Base-by-base conservation (phyloP, 1,140 invertebrate genomes). In the Sarcophaga peregrina region DNA sequence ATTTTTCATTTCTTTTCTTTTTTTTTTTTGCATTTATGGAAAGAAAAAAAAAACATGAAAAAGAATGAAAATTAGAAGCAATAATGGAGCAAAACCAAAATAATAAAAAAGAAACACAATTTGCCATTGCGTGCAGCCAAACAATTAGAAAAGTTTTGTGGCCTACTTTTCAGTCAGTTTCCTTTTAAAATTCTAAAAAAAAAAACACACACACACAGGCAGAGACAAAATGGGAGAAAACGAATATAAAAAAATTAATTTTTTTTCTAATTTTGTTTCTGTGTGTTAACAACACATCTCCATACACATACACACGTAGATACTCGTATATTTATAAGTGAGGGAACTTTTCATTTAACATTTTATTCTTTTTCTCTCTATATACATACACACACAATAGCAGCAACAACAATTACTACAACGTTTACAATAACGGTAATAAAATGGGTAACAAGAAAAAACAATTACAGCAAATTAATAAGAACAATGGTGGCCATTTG, bases 131-230 rank as follows among this genome's bases (percentile, higher is more conserved):
- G 76, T 80, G 76, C 37, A 50, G 48, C 76, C 62, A 80, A 80
- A 80, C 76, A 80, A 80, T 80, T 80, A 80, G 76, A 47, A 47
- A 80, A 80, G 76, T 80, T 50, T 80, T 80, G 47, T 80, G 76
- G 76, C 76, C 76, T 52, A 80, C 47, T 80, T 80, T 50, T 37
- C 25, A 37, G 25, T 37, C 46, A n/a, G 76, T 80, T 80, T 80
- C 74, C 74, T 76, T 46, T 76, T 76, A 15, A 68, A 68, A n/a
- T 68, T 68, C 5, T 10, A n/a, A 68, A n/a, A 62, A 17, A 17
- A 25, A 68, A 17, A 68, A 25, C 50, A 52, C 1, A 52, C 13
- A 13, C 5, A 52, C 50, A 52, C 50, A 52, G 13, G 13, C 50
- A 52, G 25, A 37, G 25, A 37, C 25, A 37, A 37, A 37, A 37